Percentiles rank a stretch among this genome's conserved stretches.
Conservation (phyloP, 2,888 invertebrate genomes). For the Hoplodrina ambigua region DNA sequence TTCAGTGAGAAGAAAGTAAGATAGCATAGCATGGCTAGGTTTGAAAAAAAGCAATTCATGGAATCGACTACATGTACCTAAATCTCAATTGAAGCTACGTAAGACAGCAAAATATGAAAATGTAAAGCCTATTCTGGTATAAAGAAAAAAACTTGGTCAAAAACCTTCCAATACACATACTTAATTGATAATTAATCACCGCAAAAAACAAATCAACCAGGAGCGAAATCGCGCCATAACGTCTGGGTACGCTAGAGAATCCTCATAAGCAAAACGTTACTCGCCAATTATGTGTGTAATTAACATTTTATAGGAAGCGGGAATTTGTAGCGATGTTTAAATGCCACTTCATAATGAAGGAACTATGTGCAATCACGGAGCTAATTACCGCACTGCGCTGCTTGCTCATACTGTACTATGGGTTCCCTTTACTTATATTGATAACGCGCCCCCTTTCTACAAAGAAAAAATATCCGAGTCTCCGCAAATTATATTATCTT, state of each 20-base stretch:
- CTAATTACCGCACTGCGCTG: slow-evolving; percentile 5
- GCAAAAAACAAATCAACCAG: neutral
- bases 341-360: slow-evolving; percentile 2
- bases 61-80: too few species aligned
- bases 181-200: neutral
- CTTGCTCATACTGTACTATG: neutral
- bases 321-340: slow-evolving; percentile 1
- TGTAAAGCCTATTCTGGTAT: neutral
- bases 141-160: neutral
- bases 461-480: too few species aligned
- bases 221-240: neutral
- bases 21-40: too few species aligned
- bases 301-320: slow-evolving; percentile 17
- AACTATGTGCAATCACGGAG: slow-evolving; percentile 1
- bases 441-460: too few species aligned
- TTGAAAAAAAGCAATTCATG: too few species aligned
- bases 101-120: too few species aligned
- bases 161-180: neutral
- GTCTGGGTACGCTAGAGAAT: slow-evolving; percentile 1
- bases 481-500: too few species aligned
- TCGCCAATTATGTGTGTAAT: slow-evolving; percentile 25
- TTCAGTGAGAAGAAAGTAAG: too few species aligned
- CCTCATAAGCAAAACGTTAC: slow-evolving; percentile 5
- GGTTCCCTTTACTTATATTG: too few species aligned
- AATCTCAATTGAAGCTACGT: too few species aligned